Conservation (phyloP, 2,888 invertebrate genomes). For the Oxyscelio sp. region DNA sequence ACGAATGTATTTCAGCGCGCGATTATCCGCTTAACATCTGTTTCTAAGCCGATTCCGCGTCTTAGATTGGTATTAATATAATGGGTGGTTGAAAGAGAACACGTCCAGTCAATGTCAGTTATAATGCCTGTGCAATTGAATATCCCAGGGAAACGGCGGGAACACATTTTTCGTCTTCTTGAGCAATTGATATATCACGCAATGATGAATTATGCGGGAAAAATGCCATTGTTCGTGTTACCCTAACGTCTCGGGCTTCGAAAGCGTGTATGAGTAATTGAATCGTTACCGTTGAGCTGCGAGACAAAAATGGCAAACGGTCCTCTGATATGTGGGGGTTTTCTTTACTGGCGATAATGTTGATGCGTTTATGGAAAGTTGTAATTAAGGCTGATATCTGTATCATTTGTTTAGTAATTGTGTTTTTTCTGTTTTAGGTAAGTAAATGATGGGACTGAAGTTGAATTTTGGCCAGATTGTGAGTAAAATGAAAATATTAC, state of each 20-base stretch:
- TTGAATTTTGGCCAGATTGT: too few species aligned
- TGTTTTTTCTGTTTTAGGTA: too few species aligned
- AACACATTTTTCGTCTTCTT: constrained; percentile 48
- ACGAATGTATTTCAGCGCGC: constrained; percentile 71
- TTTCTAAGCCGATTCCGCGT: constrained; percentile 71
- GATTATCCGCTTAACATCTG: constrained; percentile 74
- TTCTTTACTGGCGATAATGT: not conserved
- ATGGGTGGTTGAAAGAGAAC: constrained; percentile 63
- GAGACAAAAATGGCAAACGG: constrained; percentile 34
- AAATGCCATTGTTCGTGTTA: constrained; percentile 46
- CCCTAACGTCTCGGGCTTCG: constrained; percentile 6
- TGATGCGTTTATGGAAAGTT: too few species aligned
- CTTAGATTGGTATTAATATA: constrained; percentile 68
- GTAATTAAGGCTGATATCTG: too few species aligned
- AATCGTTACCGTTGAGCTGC: constrained; percentile 27
- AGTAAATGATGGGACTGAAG: too few species aligned
- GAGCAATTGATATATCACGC: constrained; percentile 59
- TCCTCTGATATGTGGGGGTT: not conserved
- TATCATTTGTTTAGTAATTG: too few species aligned
- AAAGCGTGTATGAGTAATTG: constrained; percentile 37
- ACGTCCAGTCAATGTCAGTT: constrained; percentile 68
- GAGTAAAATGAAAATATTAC: too few species aligned
- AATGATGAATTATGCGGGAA: constrained; percentile 50
- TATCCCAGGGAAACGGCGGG: constrained; percentile 55
- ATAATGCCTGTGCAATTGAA: constrained; percentile 65